phyloP scores from a whole-genome alignment of 2,888 invertebrate genomes.

The Drosophila leonis region DNA sequence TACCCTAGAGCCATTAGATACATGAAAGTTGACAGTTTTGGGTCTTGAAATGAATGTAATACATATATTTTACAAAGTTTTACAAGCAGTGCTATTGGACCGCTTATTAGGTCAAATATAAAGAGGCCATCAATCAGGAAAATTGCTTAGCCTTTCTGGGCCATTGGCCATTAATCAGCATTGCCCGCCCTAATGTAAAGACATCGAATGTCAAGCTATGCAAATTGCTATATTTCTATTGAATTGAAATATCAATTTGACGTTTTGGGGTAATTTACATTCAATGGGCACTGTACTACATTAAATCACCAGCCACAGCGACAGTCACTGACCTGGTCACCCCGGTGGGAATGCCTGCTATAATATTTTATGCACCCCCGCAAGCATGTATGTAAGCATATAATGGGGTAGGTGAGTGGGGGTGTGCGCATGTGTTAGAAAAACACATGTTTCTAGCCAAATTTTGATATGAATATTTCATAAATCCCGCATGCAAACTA shows the following conservation, averaged over 20 bases:
- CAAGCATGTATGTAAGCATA: not conserved
- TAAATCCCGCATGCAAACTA: slow-evolving; percentile 71
- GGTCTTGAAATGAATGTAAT: slow-evolving; percentile 12
- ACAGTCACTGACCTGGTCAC: slow-evolving; percentile 14
- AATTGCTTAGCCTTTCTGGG: slow-evolving; percentile 1
- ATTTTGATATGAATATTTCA: slow-evolving; percentile 74
- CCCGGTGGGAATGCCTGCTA: slow-evolving; percentile 31
- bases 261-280: slow-evolving; percentile 17
- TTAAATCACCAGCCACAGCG: slow-evolving; percentile 34
- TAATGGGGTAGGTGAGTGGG: not conserved
- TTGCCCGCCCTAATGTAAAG: not conserved
- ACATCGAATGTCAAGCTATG: slow-evolving; percentile 6
- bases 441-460: slow-evolving; percentile 60
- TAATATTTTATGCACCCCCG: slow-evolving; percentile 21
- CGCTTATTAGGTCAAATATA: slow-evolving; percentile 12
- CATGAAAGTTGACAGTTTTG: slow-evolving; percentile 1
- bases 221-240: slow-evolving; percentile 36
- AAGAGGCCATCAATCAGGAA: slow-evolving; percentile 59
- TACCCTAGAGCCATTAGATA: not conserved
- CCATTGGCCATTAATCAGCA: slow-evolving; percentile 34
- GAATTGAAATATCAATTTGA: slow-evolving; percentile 45
- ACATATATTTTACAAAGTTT: not conserved
- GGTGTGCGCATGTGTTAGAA: slow-evolving; percentile 31
- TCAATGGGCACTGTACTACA: slow-evolving; percentile 15
- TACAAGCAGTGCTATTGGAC: not conserved